Conservation (phyloP, 2,797 vertebrate genomes). For the Distichodus sexfasciatus region DNA sequence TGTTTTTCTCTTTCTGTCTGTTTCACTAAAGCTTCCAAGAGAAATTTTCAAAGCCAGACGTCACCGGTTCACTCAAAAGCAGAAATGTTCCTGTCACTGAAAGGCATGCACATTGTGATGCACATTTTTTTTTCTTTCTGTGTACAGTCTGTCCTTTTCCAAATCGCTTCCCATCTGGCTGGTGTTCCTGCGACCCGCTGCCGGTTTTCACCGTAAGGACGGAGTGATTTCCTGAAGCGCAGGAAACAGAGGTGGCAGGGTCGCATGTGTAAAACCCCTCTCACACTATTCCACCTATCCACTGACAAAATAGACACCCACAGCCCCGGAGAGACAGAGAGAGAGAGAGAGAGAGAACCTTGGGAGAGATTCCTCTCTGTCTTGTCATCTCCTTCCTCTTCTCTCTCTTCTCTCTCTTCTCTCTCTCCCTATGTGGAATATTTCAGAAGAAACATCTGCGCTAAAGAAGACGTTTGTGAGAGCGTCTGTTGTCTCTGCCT, state of each 20-base stretch:
- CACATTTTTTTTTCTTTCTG: neutral
- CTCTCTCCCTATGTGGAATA: neutral
- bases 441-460: conserved; percentile 50
- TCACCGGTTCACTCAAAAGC: neutral
- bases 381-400: neutral
- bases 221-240: conserved; percentile 62
- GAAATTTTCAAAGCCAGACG: conserved; percentile 6
- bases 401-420: neutral
- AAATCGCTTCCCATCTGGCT: conserved; percentile 33
- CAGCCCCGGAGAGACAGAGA: no score
- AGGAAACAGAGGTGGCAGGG: conserved; percentile 59
- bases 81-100: neutral
- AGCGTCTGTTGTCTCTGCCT: conserved; percentile 21
- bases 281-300: conserved; percentile 36
- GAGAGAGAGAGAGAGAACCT: neutral
- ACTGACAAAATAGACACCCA: conserved; percentile 6
- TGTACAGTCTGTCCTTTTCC: neutral
- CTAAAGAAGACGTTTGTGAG: conserved; percentile 45
- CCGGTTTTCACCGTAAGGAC: conserved; percentile 56
- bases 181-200: conserved; percentile 53
- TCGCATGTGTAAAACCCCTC: no score
- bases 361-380: conserved; percentile 5
- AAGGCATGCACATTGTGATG: neutral
- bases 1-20: conserved; percentile 10
- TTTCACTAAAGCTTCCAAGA: conserved; percentile 8